Percentiles rank a stretch among this genome's conserved stretches.
Conservation (phyloP, 2,113 vertebrate species). For the Onychostruthus taczanowskii region DNA sequence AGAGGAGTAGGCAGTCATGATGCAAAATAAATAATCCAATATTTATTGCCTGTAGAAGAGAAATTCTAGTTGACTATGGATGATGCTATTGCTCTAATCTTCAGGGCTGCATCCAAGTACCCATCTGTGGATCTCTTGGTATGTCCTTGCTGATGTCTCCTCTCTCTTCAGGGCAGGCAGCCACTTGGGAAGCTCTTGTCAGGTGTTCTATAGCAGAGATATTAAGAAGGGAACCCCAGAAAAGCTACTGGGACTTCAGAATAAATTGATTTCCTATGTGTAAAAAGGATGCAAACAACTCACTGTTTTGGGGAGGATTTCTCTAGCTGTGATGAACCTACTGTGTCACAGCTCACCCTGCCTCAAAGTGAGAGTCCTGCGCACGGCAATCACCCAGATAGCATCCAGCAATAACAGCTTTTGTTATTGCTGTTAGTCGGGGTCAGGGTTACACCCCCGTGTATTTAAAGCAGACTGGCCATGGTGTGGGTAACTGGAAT, state of each 20-base stretch:
- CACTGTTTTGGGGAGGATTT: background rate
- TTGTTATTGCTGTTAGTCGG: background rate
- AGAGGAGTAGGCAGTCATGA: background rate
- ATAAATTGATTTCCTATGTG: background rate
- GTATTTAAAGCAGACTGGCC: background rate
- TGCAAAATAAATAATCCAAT: constrained; percentile 60
- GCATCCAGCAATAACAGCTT: background rate
- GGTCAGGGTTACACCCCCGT: background rate
- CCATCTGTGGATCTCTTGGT: background rate
- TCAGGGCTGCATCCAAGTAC: background rate
- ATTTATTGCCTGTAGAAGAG: constrained; percentile 33
- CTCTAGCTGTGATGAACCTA: background rate
- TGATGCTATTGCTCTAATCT: background rate
- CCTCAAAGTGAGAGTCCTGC: background rate
- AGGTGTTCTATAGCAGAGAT: background rate
- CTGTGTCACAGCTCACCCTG: background rate
- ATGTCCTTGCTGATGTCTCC: background rate
- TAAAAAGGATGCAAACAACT: background rate
- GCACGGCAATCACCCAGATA: background rate
- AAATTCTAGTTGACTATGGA: background rate
- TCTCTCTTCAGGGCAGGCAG: background rate
- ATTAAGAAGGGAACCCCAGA: background rate
- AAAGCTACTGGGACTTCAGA: background rate
- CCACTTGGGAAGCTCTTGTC: background rate
- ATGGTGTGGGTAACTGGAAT: background rate